Conservation (phyloP, 2,113 vertebrate species). For the Clarias gariepinus region DNA sequence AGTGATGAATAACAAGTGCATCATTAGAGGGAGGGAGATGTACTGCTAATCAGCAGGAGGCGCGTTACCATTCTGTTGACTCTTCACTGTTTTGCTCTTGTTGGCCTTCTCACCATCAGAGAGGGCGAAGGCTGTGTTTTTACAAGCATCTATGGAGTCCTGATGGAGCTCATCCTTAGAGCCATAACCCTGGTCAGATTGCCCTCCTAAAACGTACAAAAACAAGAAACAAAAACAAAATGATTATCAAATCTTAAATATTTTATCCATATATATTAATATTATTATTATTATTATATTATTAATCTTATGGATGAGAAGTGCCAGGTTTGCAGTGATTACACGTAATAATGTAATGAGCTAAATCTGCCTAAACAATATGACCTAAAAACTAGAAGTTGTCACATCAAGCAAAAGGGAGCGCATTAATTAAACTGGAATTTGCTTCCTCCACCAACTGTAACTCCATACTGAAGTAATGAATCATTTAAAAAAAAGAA, state of each 20-base stretch:
- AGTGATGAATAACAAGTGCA: background rate
- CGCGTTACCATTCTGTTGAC: conserved; percentile 66
- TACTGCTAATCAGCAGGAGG: background rate
- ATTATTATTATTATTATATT: too few species aligned
- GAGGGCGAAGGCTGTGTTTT: conserved; percentile 37
- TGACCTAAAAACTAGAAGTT: background rate
- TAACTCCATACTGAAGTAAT: background rate
- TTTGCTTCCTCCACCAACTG: background rate
- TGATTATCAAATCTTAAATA: too few species aligned
- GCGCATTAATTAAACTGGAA: background rate
- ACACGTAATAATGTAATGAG: background rate
- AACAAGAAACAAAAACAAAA: background rate
- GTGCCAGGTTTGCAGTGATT: background rate
- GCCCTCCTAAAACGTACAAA: conserved; percentile 66
- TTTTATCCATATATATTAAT: too few species aligned
- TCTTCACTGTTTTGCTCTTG: conserved; percentile 49
- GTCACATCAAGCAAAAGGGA: background rate
- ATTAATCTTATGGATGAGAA: background rate
- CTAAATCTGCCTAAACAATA: background rate
- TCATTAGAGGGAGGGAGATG: background rate
- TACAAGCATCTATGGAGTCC: conserved; percentile 68
- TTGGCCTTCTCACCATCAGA: conserved; percentile 53
- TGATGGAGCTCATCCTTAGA: conserved; percentile 88
- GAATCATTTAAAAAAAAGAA: background rate
- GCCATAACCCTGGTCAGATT: conserved; percentile 87